Evolutionary conservation across 2,113 vertebrate genomes (phyloP), one percentile per base, ranked within the genome.

Genomic region (Aramus guarauna): DNA sequence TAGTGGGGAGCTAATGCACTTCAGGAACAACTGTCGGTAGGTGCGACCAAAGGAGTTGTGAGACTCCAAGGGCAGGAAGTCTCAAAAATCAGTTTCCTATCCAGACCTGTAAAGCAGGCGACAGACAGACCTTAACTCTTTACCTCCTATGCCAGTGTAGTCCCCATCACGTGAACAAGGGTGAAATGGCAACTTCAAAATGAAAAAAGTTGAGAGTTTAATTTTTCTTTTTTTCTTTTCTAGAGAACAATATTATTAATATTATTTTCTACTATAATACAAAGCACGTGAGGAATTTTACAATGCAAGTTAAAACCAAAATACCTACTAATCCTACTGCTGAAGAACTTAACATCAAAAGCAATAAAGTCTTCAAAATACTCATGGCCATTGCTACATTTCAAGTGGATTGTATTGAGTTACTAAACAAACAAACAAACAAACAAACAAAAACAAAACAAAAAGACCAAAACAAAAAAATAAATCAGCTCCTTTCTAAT

Each of bases 11-110:
- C 8, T 43, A 78, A 83, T 12, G 37, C 55, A 34, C 41, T 66
- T 67, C 50, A 66, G 85, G 26, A 64, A 45, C 22, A 48, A 16
- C 39, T 50, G 30, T n/a, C 1, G 5, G 36, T 19, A 29, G 30
- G 5, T 26, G 27, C 2, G 1, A 83, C 8, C 50, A 69, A 74
- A 72, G 0, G 0, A 91, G 22, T 32, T 17, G 3, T 0, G 5
- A 66, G 15, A 10, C 39, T 32, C 30, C 48, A 69, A 41, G 59
- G 14, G 11, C 2, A 77, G n/a, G 12, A 69, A 74, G 27, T 21
- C 26, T 67, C 50, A 92, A 12, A 34, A 69, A 8, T n/a, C 63
- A 60, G 8, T 67, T 77, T 91, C 80, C 67, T 77, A n/a, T 20
- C 36, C 48, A 59, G 23, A n/a, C 6, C 15, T 64, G 9, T 56